A percentile compares a stretch with the other conserved stretches of the same genome.
Evolutionary conservation across 2,113 vertebrate species (phyloP).

Genomic region (Chlorodrepanis virens): DNA sequence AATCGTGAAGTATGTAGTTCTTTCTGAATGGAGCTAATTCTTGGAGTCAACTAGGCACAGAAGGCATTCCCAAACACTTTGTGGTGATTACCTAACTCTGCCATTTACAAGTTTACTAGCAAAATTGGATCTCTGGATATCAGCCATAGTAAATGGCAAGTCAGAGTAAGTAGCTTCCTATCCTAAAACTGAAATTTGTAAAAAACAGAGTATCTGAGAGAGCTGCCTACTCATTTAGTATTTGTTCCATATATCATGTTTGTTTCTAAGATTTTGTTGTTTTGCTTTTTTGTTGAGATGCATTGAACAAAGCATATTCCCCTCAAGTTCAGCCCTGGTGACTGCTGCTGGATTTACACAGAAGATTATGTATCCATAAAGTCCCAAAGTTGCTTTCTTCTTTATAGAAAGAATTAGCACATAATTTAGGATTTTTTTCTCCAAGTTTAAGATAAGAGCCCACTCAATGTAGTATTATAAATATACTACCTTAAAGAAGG

Average conservation of each 20-base stretch:
- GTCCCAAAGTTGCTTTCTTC: background rate
- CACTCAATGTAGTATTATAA: background rate
- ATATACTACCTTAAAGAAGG: background rate
- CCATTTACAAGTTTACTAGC: background rate
- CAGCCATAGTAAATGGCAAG: background rate
- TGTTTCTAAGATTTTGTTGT: background rate
- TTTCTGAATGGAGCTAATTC: background rate
- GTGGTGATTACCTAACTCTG: background rate
- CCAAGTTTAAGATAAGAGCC: background rate
- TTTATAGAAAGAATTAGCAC: background rate
- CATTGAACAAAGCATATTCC: background rate
- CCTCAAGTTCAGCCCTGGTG: conserved; percentile 27
- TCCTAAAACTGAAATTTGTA: background rate
- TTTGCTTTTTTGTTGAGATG: background rate
- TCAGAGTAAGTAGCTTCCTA: background rate
- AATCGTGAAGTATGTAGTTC: background rate
- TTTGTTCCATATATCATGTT: background rate
- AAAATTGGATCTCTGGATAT: background rate
- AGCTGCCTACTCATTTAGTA: background rate
- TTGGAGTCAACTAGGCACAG: background rate
- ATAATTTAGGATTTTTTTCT: no score
- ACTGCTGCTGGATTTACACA: conserved; percentile 11
- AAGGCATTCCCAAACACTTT: background rate
- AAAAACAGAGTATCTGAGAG: background rate
- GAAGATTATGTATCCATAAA: background rate